Conservation (phyloP, 1,140 invertebrate genomes). For the Drosophila ficusphila region DNA sequence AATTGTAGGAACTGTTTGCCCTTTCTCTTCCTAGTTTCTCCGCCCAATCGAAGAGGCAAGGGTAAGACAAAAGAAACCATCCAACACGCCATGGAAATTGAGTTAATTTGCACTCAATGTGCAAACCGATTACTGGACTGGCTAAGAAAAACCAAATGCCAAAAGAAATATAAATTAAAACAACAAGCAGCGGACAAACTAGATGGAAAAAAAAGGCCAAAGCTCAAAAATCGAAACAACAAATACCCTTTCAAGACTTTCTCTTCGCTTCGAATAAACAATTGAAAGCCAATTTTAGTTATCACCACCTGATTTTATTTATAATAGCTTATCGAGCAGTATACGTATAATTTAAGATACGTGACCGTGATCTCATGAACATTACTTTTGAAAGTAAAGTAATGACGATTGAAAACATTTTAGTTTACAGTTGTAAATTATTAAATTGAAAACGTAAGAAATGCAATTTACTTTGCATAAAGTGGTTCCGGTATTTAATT, state of each 20-base stretch:
- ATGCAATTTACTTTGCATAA: neutral
- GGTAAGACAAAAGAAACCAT: conserved; percentile 24
- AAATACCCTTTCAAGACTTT: conserved; percentile 8
- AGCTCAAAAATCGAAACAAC: neutral
- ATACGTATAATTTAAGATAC: neutral
- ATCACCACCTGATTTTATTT: neutral
- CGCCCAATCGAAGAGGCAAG: neutral
- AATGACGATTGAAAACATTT: neutral
- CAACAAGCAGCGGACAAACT: conserved; percentile 4
- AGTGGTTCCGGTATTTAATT: neutral
- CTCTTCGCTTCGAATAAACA: neutral
- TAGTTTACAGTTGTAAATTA: neutral
- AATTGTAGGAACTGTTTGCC: conserved; percentile 34
- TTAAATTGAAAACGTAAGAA: too few species aligned
- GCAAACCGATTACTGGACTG: conserved; percentile 26
- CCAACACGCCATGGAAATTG: conserved; percentile 48
- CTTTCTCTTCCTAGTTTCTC: conserved; percentile 49
- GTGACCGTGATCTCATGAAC: neutral
- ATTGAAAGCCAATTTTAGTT: neutral
- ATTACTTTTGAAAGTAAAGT: neutral
- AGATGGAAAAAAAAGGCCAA: conserved; percentile 9
- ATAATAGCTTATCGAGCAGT: neutral
- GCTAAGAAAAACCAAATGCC: conserved; percentile 4
- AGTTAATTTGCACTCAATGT: conserved; percentile 52
- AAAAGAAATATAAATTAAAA: conserved; percentile 44